Base-by-base conservation (phyloP, 1,140 invertebrate genomes). In the Agrypnia vestita region DNA sequence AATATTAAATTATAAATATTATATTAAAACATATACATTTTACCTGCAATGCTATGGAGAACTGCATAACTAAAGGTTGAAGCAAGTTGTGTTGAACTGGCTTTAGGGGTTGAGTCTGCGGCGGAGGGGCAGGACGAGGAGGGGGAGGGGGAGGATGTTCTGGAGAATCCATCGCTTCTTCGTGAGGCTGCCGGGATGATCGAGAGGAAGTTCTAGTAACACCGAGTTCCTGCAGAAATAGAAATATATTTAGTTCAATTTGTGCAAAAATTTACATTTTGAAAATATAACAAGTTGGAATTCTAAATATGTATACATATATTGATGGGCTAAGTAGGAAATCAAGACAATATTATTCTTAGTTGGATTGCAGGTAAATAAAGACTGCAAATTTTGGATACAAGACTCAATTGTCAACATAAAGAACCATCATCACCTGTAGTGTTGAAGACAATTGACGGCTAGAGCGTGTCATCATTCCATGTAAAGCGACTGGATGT, bases 381-480 rank as follows among this genome's bases (percentile, higher is more conserved):
- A 3, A 6, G 25, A 35, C 6, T 35, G 25, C 25, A 35, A 35
- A 1, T 35, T 35, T 35, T 6, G 6, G 25, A n/a, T n/a, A n/a
- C n/a, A n/a, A n/a, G n/a, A n/a, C n/a, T n/a, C n/a, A n/a, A n/a
- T n/a, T n/a, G n/a, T n/a, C n/a, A n/a, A n/a, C 1, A 35, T 35
- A 35, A 35, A 17, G 46, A 71, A 6, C 15, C 17, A 55, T 73
- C 15, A 61, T 67, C 55, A 92, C 93, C 88, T 96, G 95, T 51
- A 98, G 86, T 0, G 96, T 97, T n/a, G 95, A 96, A 12, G 96
- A 97, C 3, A 99, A 90, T 85, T 98, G 96, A 84, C 97, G 96
- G 74, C 96, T 97, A 55, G 97, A 96, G 83, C 97, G 91, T 0
- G 97, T 97, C 93, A 99, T 97, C 96, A 99, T 98, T 64, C 97